Conservation (phyloP, 2,113 vertebrate genomes). For the Sprattus sprattus region DNA sequence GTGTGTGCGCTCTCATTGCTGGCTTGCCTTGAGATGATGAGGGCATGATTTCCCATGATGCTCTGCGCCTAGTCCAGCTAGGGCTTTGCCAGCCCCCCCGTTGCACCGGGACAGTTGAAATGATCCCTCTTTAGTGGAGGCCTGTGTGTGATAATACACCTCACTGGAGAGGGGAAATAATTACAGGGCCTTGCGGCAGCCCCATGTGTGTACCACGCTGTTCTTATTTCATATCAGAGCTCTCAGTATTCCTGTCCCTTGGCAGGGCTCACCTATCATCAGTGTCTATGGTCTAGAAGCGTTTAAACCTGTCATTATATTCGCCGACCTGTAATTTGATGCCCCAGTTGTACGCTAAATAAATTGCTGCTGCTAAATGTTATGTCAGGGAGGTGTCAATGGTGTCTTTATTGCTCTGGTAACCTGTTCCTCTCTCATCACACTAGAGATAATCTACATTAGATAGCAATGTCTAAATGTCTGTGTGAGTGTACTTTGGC, state of each 20-base stretch:
- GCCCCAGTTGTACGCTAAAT: conserved; percentile 28
- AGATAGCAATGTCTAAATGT: background rate
- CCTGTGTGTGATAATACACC: conserved; percentile 5
- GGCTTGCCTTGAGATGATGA: background rate
- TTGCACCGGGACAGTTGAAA: background rate
- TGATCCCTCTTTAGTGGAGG: conserved; percentile 9
- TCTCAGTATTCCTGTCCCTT: conserved; percentile 37
- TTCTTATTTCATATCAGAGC: conserved; percentile 36
- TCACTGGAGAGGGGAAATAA: conserved; percentile 25
- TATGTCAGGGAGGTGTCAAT: conserved; percentile 5
- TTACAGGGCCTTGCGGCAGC: background rate
- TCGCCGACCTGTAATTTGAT: conserved; percentile 50
- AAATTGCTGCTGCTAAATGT: conserved; percentile 24
- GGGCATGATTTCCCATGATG: background rate
- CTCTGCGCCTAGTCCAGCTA: background rate
- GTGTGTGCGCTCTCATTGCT: background rate
- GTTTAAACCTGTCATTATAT: conserved; percentile 41
- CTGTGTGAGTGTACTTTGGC: background rate
- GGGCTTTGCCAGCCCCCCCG: background rate
- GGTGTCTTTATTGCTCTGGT: background rate
- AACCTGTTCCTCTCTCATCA: background rate
- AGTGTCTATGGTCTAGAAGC: conserved; percentile 38
- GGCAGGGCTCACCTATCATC: conserved; percentile 46
- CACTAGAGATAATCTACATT: background rate
- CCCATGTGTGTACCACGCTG: conserved; percentile 27